Evolutionary conservation across 2,113 vertebrate species (phyloP).

Genomic region (Chaetodon auriga): DNA sequence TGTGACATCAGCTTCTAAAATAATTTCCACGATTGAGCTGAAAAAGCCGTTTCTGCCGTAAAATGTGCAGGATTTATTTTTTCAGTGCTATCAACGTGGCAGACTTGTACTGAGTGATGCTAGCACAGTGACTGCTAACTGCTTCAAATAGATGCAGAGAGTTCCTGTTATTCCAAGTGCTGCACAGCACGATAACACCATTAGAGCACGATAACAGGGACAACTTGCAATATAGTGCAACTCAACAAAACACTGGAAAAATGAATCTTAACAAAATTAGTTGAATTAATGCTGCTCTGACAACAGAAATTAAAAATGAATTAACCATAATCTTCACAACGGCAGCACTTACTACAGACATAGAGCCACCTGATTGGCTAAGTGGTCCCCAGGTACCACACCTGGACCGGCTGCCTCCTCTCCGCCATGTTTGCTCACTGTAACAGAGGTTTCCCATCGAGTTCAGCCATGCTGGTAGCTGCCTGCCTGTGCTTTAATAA

Average conservation of each 20-base stretch:
- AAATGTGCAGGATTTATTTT: not conserved
- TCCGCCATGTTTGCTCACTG: conserved; percentile 43
- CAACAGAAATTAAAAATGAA: not conserved
- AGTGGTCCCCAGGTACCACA: conserved; percentile 27
- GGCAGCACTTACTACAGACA: not conserved
- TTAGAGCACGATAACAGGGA: not conserved
- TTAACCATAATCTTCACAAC: not conserved
- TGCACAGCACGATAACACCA: not conserved
- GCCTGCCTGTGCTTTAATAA: conserved; percentile 63
- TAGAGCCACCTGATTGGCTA: conserved; percentile 13
- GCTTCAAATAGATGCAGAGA: not conserved
- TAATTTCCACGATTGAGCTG: not conserved
- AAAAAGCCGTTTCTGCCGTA: not conserved
- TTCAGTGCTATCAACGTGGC: not conserved
- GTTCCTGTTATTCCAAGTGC: not conserved
- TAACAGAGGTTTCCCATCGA: conserved; percentile 5
- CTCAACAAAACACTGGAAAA: not conserved
- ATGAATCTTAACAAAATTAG: no score
- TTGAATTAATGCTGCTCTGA: not conserved
- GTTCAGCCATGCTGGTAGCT: not conserved
- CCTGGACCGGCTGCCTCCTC: conserved; percentile 32
- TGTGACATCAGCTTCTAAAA: no score
- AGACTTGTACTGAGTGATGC: not conserved
- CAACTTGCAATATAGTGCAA: not conserved
- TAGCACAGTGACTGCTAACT: not conserved